These are phyloP conservation scores for Coryphaenoides rupestris DNA, from an alignment of 2,113 vertebrate species.

Conservation along the genomic window DNA sequence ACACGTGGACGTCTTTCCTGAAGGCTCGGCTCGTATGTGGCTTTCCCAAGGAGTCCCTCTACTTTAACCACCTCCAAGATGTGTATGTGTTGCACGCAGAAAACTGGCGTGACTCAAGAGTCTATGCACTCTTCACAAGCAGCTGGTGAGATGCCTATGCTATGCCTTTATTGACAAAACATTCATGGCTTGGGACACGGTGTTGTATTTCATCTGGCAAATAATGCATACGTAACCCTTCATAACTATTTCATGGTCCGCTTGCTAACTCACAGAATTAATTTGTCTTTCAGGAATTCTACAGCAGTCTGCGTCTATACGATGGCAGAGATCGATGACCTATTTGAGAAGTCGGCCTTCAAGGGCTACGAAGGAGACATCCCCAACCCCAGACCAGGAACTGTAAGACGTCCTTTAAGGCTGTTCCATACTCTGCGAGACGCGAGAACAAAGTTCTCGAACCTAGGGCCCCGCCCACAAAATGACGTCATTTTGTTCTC, in stretches of 20 bases:
- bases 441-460: no score
- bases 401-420: conserved; percentile 70
- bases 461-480: no score
- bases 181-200: no score
- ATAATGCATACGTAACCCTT: no score
- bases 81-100: conserved; percentile 73
- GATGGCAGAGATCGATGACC: conserved; percentile 74
- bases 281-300: conserved; percentile 75
- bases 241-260: no score
- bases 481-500: no score
- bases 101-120: conserved; percentile 74
- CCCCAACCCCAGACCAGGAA: conserved; percentile 81
- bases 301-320: conserved; percentile 87
- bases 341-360: conserved; percentile 81
- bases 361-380: conserved; percentile 70
- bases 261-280: no score
- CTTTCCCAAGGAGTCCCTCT: conserved; percentile 75
- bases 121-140: conserved; percentile 88
- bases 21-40: conserved; percentile 90
- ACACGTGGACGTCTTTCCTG: conserved; percentile 90
- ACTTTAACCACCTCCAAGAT: conserved; percentile 86
- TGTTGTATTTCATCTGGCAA: no score
- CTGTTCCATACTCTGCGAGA: no score
- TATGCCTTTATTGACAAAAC: no score
- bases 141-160: conserved; percentile 90